These are phyloP conservation scores for Lutjanus erythropterus DNA, from an alignment of 2,113 vertebrate species.

Conservation along the genomic window DNA sequence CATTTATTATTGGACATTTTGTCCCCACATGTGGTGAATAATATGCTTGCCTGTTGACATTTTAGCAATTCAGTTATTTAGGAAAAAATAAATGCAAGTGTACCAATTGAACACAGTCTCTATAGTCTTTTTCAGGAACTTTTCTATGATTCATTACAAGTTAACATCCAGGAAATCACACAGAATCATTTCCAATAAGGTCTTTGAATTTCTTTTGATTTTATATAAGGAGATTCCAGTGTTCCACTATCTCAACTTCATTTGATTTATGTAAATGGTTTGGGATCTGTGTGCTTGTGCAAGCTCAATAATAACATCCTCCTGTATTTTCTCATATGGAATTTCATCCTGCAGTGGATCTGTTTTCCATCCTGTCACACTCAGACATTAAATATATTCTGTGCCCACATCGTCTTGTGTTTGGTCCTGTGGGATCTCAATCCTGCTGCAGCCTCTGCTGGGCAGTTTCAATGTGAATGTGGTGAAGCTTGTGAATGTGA, in stretches of 20 bases:
- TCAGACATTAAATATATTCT: neutral
- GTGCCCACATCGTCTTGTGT: neutral
- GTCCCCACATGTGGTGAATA: no score
- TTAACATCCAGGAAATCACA: no score
- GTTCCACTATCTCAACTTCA: no score
- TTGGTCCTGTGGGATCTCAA: neutral
- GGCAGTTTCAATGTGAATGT: neutral
- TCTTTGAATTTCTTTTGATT: no score
- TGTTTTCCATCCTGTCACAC: neutral
- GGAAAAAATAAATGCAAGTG: neutral
- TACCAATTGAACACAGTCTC: no score
- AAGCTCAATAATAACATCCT: neutral
- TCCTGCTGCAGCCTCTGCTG: neutral
- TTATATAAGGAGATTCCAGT: no score
- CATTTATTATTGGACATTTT: neutral
- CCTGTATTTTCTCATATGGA: neutral
- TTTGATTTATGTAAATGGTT: neutral
- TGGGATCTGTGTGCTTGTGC: neutral
- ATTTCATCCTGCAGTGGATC: neutral
- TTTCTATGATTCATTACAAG: no score
- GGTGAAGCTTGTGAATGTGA: constrained; percentile 17
- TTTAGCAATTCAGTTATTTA: neutral
- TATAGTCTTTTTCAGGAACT: no score
- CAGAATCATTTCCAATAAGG: no score
- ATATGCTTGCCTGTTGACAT: neutral